These are phyloP conservation scores for Parauchenoglanis punctatus DNA, from an alignment of 2,797 vertebrate species.

Conservation along the genomic window DNA sequence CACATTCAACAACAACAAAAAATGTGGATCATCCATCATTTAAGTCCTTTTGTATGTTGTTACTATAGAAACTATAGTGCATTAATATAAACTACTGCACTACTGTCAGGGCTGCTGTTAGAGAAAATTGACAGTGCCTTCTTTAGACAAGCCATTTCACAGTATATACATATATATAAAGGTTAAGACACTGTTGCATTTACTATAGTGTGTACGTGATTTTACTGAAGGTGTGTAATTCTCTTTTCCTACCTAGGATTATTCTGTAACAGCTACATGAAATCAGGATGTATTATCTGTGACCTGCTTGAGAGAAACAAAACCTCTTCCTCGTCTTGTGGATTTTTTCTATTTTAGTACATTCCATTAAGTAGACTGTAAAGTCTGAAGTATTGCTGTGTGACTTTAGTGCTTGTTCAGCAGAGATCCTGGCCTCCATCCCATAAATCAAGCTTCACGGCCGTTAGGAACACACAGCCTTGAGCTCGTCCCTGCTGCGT, in stretches of 20 bases:
- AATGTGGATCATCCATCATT: background rate
- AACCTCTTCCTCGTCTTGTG: background rate
- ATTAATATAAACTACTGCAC: background rate
- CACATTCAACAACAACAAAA: background rate
- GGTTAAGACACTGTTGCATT: background rate
- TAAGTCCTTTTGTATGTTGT: background rate
- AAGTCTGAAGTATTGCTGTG: background rate
- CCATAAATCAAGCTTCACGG: slow-evolving; percentile 21
- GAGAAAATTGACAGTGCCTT: background rate
- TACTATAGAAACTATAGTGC: background rate
- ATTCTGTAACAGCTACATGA: background rate
- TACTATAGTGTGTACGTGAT: background rate
- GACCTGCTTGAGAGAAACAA: background rate
- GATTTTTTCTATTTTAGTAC: background rate
- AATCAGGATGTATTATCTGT: too few relatives aligned
- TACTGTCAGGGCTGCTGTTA: background rate
- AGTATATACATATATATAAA: background rate
- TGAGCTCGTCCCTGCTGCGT: slow-evolving; percentile 23
- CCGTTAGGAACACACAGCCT: slow-evolving; percentile 18
- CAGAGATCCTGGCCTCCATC: slow-evolving; percentile 3
- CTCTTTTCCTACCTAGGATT: background rate
- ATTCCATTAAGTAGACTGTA: slow-evolving; percentile 5
- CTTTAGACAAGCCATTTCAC: background rate
- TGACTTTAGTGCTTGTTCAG: slow-evolving; percentile 9
- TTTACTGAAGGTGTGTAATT: background rate